Base-by-base conservation (phyloP, 2,888 invertebrate genomes). In the Hirtodrosophila duncani region DNA sequence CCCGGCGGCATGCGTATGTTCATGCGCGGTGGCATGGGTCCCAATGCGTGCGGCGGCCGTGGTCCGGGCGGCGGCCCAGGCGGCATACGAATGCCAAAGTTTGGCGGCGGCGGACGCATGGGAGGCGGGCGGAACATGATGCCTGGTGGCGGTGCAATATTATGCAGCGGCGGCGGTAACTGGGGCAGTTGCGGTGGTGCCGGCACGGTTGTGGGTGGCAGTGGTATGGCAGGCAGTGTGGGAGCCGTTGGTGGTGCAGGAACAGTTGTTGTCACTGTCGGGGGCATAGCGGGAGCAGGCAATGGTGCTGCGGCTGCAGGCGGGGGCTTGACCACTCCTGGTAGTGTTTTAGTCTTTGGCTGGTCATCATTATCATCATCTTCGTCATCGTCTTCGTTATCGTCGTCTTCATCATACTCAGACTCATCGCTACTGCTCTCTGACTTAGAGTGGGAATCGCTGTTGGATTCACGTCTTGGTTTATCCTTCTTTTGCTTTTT, bases 71-170 rank as follows among this genome's bases (percentile, higher is more conserved):
- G 88, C 33, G 91, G 89, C 37, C 90, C 91, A n/a, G 82, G 81
- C 3, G 83, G 84, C 81, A 85, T 80, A 5, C 85, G 84, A 17
- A 85, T 48, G 0, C 84, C 84, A 48, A 85, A 85, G 4, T 65
- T 74, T 4, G 82, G 88, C 10, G 48, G 56, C 5, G 59, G 59
- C 2, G 89, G 89, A 1, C 89, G 88, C 61, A 89, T 85, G 0
- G 90, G 88, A 11, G 91, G 90, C 7, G 91, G 90, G 11, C 91
- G 82, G 62, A 89, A 90, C 82, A 91, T 88, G 80, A 89, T 88
- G 5, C 80, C 60, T 2, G 79, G 75, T 5, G 85, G 81, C 2
- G 85, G 36, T 3, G 90, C 88, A 9, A 88, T 69, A 1, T 86
- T 87, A 7, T 68, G 72, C 7, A 83, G 29, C 1, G 89, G 87